Evolutionary conservation across 2,888 invertebrate genomes (phyloP).

Genomic region (Stenodema calcarata): DNA sequence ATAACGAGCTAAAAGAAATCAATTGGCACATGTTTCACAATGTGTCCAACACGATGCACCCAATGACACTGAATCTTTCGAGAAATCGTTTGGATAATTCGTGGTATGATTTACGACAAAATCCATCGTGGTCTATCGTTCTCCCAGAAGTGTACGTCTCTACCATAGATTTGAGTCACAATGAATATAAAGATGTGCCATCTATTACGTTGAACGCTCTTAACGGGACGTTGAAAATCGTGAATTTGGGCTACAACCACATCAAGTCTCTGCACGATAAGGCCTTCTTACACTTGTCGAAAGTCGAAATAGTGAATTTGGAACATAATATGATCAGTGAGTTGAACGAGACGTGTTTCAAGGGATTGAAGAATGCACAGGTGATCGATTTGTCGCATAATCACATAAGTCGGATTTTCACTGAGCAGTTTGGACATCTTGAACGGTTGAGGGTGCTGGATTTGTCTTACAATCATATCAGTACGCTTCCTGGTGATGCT

Average conservation of each 20-base stretch:
- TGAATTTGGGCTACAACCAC: conserved; percentile 77
- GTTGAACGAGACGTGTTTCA: conserved; percentile 78
- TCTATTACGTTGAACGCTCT: conserved; percentile 71
- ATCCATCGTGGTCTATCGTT: conserved; percentile 59
- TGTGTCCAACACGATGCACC: conserved; percentile 70
- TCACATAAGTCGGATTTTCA: conserved; percentile 75
- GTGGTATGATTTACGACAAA: conserved; percentile 55
- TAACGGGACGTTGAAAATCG: conserved; percentile 70
- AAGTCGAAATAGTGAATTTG: conserved; percentile 76
- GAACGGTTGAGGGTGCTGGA: conserved; percentile 76
- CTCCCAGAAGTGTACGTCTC: conserved; percentile 67
- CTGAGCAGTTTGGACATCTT: conserved; percentile 80
- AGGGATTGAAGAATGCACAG: conserved; percentile 76
- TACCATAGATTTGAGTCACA: conserved; percentile 74
- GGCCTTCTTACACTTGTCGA: conserved; percentile 74
- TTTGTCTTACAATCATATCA: conserved; percentile 74
- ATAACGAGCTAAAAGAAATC: conserved; percentile 75
- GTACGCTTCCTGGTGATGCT: conserved; percentile 77
- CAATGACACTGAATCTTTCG: conserved; percentile 79
- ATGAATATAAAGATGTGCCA: conserved; percentile 70
- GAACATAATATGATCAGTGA: conserved; percentile 76
- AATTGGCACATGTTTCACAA: conserved; percentile 73
- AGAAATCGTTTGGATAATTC: conserved; percentile 69
- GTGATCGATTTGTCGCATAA: conserved; percentile 81
- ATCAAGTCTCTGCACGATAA: conserved; percentile 74